These are phyloP conservation scores for Fratercula arctica DNA, from an alignment of 2,797 vertebrate species.

Conservation along the genomic window DNA sequence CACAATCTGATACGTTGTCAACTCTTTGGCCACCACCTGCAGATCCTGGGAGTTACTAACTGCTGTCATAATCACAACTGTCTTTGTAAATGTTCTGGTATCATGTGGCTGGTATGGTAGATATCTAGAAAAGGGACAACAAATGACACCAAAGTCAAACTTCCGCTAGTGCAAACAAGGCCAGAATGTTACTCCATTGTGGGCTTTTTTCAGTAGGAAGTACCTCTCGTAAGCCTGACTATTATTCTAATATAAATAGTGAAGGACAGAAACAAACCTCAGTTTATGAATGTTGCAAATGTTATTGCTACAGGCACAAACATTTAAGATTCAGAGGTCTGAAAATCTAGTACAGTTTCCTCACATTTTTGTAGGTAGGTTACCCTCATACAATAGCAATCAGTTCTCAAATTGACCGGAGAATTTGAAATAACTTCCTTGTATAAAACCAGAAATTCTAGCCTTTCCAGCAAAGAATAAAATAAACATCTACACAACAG, in stretches of 20 bases:
- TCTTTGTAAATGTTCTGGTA: neutral
- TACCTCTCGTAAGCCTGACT: neutral
- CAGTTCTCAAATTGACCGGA: neutral
- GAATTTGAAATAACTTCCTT: neutral
- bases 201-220: neutral
- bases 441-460: neutral
- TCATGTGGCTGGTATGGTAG: neutral
- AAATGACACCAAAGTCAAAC: neutral
- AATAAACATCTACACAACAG: neutral
- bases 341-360: neutral
- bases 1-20: neutral
- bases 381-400: neutral
- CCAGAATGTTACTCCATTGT: neutral
- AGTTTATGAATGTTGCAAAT: neutral
- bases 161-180: neutral
- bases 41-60: neutral
- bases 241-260: neutral
- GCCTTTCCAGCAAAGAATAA: neutral
- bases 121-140: neutral
- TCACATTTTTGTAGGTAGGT: neutral
- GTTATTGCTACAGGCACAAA: neutral
- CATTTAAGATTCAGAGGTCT: neutral
- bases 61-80: neutral
- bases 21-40: neutral
- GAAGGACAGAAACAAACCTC: neutral